Evolutionary conservation across 1,140 invertebrate genomes (phyloP).

Genomic region (Calycopis cecrops): DNA sequence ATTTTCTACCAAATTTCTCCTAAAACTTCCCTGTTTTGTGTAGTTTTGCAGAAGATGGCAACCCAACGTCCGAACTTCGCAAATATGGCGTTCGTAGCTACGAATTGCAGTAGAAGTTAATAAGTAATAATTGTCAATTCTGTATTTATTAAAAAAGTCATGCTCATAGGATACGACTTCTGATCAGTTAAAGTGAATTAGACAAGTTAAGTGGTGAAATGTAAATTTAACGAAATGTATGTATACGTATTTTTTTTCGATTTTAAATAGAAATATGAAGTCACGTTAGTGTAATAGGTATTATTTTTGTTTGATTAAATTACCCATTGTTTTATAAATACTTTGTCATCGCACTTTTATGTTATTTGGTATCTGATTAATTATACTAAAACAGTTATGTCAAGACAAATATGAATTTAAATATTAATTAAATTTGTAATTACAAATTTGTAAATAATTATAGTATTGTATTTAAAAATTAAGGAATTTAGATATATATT

Average conservation of each 20-base stretch:
- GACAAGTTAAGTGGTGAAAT: conserved; percentile 51
- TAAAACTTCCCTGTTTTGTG: neutral
- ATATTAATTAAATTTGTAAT: conserved; percentile 1
- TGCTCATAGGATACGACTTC: conserved; percentile 43
- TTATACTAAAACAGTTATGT: conserved; percentile 42
- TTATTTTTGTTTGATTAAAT: conserved; percentile 24
- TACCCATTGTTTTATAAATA: conserved; percentile 35
- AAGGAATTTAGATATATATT: too few relatives aligned
- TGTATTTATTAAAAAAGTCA: conserved; percentile 55
- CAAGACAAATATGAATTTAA: conserved; percentile 35
- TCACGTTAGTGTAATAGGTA: conserved; percentile 9
- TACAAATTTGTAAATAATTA: neutral
- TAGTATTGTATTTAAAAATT: conserved; percentile 4
- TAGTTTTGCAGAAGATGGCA: conserved; percentile 7
- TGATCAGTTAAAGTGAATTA: conserved; percentile 38
- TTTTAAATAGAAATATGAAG: conserved; percentile 34
- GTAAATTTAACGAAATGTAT: conserved; percentile 66
- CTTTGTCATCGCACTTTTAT: conserved; percentile 22
- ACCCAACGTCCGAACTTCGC: conserved; percentile 29
- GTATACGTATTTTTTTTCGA: conserved; percentile 37
- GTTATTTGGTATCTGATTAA: conserved; percentile 24
- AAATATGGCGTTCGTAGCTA: conserved; percentile 67
- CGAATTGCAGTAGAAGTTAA: conserved; percentile 63
- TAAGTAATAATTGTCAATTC: conserved; percentile 60
- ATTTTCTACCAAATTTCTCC: too few relatives aligned